Percentiles rank a stretch among this genome's conserved stretches.
These are phyloP conservation scores for Scotopteryx bipunctaria DNA, from an alignment of 2,888 invertebrate species.

Conservation along the genomic window DNA sequence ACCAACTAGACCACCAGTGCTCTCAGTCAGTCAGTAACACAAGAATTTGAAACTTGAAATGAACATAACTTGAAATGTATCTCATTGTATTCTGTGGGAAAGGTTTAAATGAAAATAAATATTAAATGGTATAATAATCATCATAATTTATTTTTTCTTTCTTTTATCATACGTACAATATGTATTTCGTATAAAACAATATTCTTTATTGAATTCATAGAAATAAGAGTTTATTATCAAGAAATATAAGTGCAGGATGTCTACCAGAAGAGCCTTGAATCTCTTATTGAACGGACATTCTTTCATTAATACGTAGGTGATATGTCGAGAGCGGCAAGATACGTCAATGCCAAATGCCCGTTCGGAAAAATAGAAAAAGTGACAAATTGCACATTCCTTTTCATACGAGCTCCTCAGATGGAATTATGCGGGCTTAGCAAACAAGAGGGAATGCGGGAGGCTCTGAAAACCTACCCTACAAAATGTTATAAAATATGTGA, in stretches of 20 bases:
- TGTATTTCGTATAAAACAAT: conserved; percentile 82
- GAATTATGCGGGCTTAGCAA: neutral
- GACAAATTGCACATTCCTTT: neutral
- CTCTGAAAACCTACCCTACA: neutral
- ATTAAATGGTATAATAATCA: conserved; percentile 80
- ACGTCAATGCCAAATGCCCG: too few species aligned
- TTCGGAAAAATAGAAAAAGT: too few species aligned
- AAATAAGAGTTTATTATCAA: too few species aligned
- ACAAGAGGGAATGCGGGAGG: neutral
- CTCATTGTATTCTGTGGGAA: neutral
- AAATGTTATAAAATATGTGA: neutral
- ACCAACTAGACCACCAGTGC: too few species aligned
- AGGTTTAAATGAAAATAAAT: conserved; percentile 58
- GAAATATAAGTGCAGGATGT: too few species aligned
- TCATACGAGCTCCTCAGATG: neutral
- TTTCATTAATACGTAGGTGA: too few species aligned
- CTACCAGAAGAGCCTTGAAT: too few species aligned
- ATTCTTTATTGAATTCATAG: conserved; percentile 83
- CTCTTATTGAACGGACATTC: too few species aligned
- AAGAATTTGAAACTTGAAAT: too few species aligned
- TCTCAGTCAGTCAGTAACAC: too few species aligned
- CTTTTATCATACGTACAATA: conserved; percentile 79
- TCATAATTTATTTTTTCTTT: conserved; percentile 80
- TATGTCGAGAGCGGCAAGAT: too few species aligned
- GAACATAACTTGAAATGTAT: too few species aligned